Conservation (phyloP, 2,797 vertebrate genomes). For the Helarctos malayanus region DNA sequence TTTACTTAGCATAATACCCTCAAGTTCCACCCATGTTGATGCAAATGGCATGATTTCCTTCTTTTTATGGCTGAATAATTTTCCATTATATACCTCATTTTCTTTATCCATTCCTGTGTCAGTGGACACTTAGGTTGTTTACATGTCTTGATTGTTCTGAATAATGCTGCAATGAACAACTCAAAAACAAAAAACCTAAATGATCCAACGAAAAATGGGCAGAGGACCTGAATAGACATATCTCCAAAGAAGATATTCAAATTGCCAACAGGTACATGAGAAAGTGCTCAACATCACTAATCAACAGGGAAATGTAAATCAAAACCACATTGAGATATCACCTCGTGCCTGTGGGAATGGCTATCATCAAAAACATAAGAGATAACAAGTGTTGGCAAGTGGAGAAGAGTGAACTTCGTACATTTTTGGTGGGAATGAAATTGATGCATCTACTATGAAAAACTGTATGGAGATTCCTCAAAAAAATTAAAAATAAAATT, state of each 20-base stretch:
- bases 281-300: not conserved
- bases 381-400: not conserved
- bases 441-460: not conserved
- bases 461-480: not conserved
- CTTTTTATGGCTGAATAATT: not conserved
- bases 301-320: not conserved
- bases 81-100: not conserved
- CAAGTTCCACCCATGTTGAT: not conserved
- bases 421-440: not conserved
- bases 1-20: not conserved
- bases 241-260: not conserved
- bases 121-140: not conserved
- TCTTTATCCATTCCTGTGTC: not conserved
- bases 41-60: not conserved
- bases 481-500: slow-evolving; percentile 31
- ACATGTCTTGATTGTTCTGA: not conserved
- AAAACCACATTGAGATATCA: not conserved
- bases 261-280: not conserved
- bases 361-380: not conserved
- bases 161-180: not conserved
- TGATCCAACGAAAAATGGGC: not conserved
- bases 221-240: not conserved
- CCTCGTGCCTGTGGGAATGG: not conserved
- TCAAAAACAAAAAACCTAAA: not conserved
- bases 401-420: not conserved